Conservation (phyloP, 2,888 invertebrate genomes). For the Opisthograptis luteolata region DNA sequence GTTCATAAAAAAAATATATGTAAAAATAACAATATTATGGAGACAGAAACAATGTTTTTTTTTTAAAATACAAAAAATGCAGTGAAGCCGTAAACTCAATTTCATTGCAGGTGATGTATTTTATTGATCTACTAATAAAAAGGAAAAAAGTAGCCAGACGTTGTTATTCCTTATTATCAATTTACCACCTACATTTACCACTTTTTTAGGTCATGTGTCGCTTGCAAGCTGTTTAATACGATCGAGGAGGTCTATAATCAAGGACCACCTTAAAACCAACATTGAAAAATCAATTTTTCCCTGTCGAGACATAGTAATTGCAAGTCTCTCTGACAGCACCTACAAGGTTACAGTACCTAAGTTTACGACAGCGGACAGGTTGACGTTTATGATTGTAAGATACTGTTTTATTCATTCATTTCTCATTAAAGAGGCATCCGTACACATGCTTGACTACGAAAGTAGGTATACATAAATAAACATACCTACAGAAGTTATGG, state of each 20-base stretch:
- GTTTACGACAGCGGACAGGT: neutral
- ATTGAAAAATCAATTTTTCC: slow-evolving; percentile 76
- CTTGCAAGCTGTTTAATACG: slow-evolving; percentile 17
- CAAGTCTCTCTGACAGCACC: slow-evolving; percentile 54
- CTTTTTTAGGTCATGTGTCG: slow-evolving; percentile 31
- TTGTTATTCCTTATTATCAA: slow-evolving; percentile 14
- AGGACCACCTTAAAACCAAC: slow-evolving; percentile 68
- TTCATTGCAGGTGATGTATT: too few relatives aligned
- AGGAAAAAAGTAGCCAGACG: slow-evolving; percentile 20
- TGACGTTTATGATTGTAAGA: too few relatives aligned
- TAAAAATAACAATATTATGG: too few relatives aligned
- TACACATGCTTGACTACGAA: too few relatives aligned
- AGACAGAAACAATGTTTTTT: too few relatives aligned
- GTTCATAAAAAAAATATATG: too few relatives aligned
- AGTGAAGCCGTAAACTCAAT: too few relatives aligned
- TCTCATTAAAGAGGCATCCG: too few relatives aligned
- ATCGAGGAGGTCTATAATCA: slow-evolving; percentile 43
- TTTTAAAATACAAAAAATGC: too few relatives aligned
- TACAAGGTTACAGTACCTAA: slow-evolving; percentile 6
- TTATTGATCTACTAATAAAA: slow-evolving; percentile 5
- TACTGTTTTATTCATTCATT: too few relatives aligned
- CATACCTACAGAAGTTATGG: too few relatives aligned
- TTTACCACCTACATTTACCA: slow-evolving; percentile 8
- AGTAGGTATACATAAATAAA: too few relatives aligned
- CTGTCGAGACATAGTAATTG: slow-evolving; percentile 73